phyloP scores from a whole-genome alignment of 2,888 invertebrate genomes.

The Lasioglossum lativentre region DNA sequence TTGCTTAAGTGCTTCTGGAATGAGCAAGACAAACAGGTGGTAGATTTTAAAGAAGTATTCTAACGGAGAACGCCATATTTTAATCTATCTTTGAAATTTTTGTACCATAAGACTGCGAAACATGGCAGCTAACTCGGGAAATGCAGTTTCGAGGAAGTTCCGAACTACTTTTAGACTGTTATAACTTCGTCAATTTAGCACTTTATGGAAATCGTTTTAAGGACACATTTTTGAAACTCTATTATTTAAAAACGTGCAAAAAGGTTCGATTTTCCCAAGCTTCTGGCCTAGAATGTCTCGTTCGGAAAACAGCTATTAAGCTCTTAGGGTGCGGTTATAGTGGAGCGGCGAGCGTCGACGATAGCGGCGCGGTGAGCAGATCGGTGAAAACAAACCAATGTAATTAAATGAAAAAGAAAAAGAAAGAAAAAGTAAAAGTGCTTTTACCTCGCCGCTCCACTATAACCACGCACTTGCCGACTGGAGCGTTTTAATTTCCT shows the following conservation, averaged over 20 bases:
- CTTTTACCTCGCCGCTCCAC: too few species aligned
- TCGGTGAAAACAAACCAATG: too few species aligned
- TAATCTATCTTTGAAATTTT: not conserved
- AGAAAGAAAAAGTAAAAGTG: too few species aligned
- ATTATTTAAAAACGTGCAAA: not conserved
- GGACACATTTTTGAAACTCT: not conserved
- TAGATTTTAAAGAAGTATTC: not conserved
- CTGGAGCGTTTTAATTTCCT: not conserved
- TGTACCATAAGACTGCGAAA: not conserved
- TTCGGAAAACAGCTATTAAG: too few species aligned
- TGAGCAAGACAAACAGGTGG: not conserved
- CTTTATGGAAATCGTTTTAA: not conserved
- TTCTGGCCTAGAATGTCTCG: not conserved
- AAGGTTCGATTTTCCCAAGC: not conserved
- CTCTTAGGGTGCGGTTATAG: too few species aligned
- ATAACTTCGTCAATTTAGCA: slow-evolving; percentile 6
- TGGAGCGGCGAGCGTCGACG: too few species aligned
- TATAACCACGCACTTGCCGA: too few species aligned
- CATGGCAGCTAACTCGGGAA: slow-evolving; percentile 6
- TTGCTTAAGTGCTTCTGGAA: not conserved
- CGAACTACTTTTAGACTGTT: not conserved
- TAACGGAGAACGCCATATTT: not conserved
- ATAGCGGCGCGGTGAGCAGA: too few species aligned
- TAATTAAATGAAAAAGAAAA: too few species aligned
- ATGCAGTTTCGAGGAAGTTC: not conserved